Percentiles rank a stretch among this genome's conserved stretches.
These are phyloP conservation scores for Coptodon bakossiorum DNA, from an alignment of 2,113 vertebrate species.

Conservation along the genomic window DNA sequence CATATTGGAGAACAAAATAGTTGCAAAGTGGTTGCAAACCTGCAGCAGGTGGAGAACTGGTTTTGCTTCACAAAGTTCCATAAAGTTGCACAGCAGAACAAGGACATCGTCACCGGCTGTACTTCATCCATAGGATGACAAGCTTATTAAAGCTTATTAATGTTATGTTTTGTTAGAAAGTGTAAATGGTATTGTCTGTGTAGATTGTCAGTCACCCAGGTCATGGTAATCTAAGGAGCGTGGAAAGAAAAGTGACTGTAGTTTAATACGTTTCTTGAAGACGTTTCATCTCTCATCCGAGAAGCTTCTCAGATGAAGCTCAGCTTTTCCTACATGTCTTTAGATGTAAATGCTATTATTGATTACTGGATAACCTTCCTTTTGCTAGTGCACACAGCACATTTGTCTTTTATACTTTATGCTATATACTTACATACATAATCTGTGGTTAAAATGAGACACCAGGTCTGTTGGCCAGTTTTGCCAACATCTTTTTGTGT, in stretches of 20 bases:
- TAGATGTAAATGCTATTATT: background rate
- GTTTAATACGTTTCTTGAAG: background rate
- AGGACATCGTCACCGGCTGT: background rate
- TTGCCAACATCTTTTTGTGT: background rate
- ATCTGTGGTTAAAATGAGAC: background rate
- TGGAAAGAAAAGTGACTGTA: background rate
- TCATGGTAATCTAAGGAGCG: background rate
- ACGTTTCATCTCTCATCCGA: rapidly evolving
- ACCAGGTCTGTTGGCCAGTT: background rate
- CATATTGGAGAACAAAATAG: background rate
- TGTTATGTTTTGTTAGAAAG: background rate
- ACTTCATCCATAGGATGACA: background rate
- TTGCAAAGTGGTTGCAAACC: background rate
- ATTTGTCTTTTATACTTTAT: background rate
- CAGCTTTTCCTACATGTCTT: background rate
- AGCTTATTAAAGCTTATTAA: background rate
- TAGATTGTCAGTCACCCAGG: background rate
- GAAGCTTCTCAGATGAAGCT: background rate
- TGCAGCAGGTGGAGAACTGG: background rate
- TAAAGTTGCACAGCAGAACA: background rate
- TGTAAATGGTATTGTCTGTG: background rate
- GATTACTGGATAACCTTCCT: background rate
- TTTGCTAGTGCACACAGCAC: background rate
- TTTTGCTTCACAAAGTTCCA: background rate
- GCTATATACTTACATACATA: background rate